Evolutionary conservation across 2,888 invertebrate genomes (phyloP).

Genomic region (Drosophila formosana): DNA sequence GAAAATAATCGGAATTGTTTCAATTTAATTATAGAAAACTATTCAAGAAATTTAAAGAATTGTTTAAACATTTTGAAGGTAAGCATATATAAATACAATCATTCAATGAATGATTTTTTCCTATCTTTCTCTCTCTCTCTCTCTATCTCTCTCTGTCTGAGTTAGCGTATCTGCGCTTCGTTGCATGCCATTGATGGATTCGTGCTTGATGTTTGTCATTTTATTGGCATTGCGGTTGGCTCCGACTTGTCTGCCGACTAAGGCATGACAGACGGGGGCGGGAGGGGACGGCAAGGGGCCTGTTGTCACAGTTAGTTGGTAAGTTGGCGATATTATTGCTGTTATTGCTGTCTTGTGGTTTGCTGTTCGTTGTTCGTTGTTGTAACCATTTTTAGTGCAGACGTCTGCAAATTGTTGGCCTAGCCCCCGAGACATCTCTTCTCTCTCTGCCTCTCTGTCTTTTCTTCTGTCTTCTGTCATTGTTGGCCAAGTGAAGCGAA

Average conservation of each 20-base stretch:
- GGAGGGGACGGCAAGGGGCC: not conserved
- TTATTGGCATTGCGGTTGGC: constrained; percentile 65
- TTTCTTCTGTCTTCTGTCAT: not conserved
- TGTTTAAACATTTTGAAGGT: too few species aligned
- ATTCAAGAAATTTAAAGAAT: too few species aligned
- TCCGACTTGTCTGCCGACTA: constrained; percentile 63
- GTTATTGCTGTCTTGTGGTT: constrained; percentile 24
- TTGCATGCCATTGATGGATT: constrained; percentile 21
- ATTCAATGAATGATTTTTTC: too few species aligned
- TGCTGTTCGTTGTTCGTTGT: not conserved
- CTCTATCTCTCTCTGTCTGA: not conserved
- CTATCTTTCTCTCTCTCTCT: not conserved
- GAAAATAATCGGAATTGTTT: not conserved
- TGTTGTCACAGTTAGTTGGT: constrained; percentile 34
- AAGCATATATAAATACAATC: too few species aligned
- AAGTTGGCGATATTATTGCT: constrained; percentile 22
- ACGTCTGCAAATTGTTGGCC: constrained; percentile 47
- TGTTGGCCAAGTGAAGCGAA: not conserved
- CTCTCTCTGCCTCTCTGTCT: not conserved
- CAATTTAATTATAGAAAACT: not conserved
- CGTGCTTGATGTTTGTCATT: constrained; percentile 59
- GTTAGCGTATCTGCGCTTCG: constrained; percentile 8
- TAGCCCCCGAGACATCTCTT: constrained; percentile 20
- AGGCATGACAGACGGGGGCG: constrained; percentile 32
- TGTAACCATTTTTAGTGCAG: constrained; percentile 50